Evolutionary conservation across 2,888 invertebrate species (phyloP), one percentile per base, ranked within the genome.

Genomic region (Reticulitermes lucifugus): DNA sequence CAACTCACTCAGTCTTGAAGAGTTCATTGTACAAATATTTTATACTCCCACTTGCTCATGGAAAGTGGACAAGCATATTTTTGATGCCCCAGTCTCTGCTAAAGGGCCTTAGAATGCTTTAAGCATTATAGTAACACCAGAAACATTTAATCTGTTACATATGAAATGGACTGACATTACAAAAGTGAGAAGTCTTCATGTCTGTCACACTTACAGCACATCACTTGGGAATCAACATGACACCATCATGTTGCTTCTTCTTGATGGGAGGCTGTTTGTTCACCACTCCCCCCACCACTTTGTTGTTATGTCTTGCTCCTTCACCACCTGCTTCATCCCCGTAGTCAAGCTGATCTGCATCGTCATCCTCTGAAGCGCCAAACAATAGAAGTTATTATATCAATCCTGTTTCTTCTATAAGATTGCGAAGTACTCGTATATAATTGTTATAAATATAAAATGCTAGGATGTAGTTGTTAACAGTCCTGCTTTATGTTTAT

Each of bases 321-420:
- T 88, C 85, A 86, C 88, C 91, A 82, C 90, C 91, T 71, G 90
- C 90, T 89, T 92, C 92, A 82, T 85, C 84, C 12, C 86, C 87
- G 73, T 87, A 87, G 55, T 87, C 87, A 65, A 87, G 86, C 84
- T 87, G 87, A 82, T 87, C 87, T 22, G 87, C 92, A 87, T 92
- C 93, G 86, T 91, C 92, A 89, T 93, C 93, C 89, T 92, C 91
- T 65, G 25, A 4, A 25, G 6, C 1, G n/a, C 4, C 12, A 65
- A n/a, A 14, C 25, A 65, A 65, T 10, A 65, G 3, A n/a, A 3
- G 5, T 25, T 65, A 46, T 46, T 6, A 46, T 46, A 46, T 12
- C 46, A 35, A 35, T 35, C 4, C 10, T 46, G 7, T 46, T 46
- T 12, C 46, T 46, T 46, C 46, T 12, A 12, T 12, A 9, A 46